Conservation (phyloP, 2,113 vertebrate species). For the Brachyhypopomus gauderio region DNA sequence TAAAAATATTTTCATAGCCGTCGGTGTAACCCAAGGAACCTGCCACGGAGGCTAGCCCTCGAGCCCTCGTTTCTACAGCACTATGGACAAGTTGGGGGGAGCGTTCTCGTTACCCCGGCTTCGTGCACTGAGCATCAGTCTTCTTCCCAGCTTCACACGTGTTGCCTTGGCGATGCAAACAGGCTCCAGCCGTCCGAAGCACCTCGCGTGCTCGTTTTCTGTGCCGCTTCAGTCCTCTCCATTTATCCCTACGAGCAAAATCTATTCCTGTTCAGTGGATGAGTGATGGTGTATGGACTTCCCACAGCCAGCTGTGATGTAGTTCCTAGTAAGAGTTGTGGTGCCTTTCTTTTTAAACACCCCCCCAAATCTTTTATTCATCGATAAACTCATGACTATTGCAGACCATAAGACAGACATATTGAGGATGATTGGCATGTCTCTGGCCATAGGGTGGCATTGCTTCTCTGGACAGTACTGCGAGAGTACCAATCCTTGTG, state of each 20-base stretch:
- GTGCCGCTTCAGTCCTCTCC: neutral
- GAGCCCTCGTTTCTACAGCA: slow-evolving; percentile 50
- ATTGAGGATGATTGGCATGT: neutral
- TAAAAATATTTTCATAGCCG: slow-evolving; percentile 56
- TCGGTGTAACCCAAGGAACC: slow-evolving; percentile 43
- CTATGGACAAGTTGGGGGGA: slow-evolving; percentile 49
- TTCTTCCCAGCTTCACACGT: slow-evolving; percentile 59
- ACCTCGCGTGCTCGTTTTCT: slow-evolving; percentile 45
- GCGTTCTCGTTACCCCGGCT: slow-evolving; percentile 40
- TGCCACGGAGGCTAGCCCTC: slow-evolving; percentile 49
- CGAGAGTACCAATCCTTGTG: slow-evolving; percentile 4
- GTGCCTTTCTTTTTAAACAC: slow-evolving; percentile 69
- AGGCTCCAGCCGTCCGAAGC: slow-evolving; percentile 49
- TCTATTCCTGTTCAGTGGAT: neutral
- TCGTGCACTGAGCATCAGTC: slow-evolving; percentile 57
- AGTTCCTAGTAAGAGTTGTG: slow-evolving; percentile 60
- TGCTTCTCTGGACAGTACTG: slow-evolving; percentile 13
- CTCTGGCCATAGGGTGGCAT: slow-evolving; percentile 7
- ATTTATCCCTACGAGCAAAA: slow-evolving; percentile 16
- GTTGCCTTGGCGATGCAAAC: slow-evolving; percentile 58
- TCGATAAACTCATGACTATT: slow-evolving; percentile 11
- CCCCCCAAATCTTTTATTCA: neutral
- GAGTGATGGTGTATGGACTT: slow-evolving; percentile 18
- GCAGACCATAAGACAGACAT: neutral
- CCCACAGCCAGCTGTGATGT: slow-evolving; percentile 46